Evolutionary conservation across 2,888 invertebrate genomes (phyloP), one percentile per base, ranked within the genome.

Genomic region (Pachliopta kotzebuea): DNA sequence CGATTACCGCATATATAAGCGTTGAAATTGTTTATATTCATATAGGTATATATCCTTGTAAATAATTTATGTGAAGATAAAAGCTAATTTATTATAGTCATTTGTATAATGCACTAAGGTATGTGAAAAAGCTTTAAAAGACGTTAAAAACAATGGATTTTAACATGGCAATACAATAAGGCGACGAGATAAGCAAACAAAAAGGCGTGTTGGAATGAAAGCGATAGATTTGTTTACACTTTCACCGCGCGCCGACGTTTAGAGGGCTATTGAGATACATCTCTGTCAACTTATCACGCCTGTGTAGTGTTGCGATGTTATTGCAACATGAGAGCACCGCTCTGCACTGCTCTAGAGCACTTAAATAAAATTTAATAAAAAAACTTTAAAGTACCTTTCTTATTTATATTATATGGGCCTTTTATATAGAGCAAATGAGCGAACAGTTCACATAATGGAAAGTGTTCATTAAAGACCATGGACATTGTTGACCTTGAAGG

Each of bases 171-270:
- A 23, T 8, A 24, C 21, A 21, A 56, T 50, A 50, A 21, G 21
- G 11, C 45, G 58, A 67, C 61, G 63, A 65, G 63, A 68, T 66
- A 72, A 71, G 69, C 62, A 73, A 74, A 73, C 70, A 77, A 81
- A 76, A 77, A 69, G 75, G 74, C 72, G 68, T 71, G 70, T 71
- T 72, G 71, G 68, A 76, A 73, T 65, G 74, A 76, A 77, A 76
- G 74, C 70, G 71, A 65, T 62, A 74, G 76, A 69, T 76, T 72
- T 86, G 80, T 87, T 88, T 85, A 84, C 84, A 88, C 89, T 90
- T 89, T 89, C 89, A 74, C 88, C 73, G 65, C 69, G 52, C 53
- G 66, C 70, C 72, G 74, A 72, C 74, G 76, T 70, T 76, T 76
- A 73, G 77, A 83, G 79, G 79, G 59, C 50, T 84, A 84, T 84